Conservation (phyloP, 2,888 invertebrate species). For the Drosophila conformis region DNA sequence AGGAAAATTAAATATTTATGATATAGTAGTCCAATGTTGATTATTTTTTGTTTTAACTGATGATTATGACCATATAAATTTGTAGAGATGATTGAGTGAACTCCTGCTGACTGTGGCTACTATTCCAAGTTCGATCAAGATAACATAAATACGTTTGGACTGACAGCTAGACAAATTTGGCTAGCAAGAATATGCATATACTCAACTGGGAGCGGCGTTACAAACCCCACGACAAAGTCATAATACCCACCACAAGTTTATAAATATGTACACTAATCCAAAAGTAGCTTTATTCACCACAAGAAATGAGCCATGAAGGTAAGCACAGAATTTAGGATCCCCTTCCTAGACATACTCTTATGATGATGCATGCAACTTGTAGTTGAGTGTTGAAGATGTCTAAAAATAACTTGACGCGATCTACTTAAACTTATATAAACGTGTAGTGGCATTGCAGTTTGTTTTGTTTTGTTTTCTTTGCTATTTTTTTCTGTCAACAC, state of each 20-base stretch:
- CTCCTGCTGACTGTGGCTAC: not conserved
- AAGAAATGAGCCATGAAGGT: not conserved
- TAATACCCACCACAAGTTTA: not conserved
- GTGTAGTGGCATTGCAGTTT: constrained; percentile 29
- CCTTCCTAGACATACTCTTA: not conserved
- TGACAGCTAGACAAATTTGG: not conserved
- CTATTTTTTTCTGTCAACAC: constrained; percentile 17
- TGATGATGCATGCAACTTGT: constrained; percentile 12
- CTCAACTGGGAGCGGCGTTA: not conserved
- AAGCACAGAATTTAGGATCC: not conserved
- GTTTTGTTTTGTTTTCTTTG: constrained; percentile 10
- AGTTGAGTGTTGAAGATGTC: not conserved
- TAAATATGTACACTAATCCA: not conserved
- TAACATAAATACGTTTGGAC: not conserved
- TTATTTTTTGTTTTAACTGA: not conserved
- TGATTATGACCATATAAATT: not conserved
- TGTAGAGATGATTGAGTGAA: not conserved
- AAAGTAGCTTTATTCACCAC: not conserved
- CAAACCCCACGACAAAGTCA: not conserved
- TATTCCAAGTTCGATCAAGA: not conserved
- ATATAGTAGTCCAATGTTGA: not conserved
- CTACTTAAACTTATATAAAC: constrained; percentile 48
- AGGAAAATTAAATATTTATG: not conserved
- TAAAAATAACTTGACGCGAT: constrained; percentile 36
- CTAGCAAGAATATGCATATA: not conserved